Percentiles rank a stretch among this genome's conserved stretches.
These are phyloP conservation scores for Echinometra lucunter DNA, from an alignment of 53 echinoderm and acorn worm genomes.

Conservation along the genomic window DNA sequence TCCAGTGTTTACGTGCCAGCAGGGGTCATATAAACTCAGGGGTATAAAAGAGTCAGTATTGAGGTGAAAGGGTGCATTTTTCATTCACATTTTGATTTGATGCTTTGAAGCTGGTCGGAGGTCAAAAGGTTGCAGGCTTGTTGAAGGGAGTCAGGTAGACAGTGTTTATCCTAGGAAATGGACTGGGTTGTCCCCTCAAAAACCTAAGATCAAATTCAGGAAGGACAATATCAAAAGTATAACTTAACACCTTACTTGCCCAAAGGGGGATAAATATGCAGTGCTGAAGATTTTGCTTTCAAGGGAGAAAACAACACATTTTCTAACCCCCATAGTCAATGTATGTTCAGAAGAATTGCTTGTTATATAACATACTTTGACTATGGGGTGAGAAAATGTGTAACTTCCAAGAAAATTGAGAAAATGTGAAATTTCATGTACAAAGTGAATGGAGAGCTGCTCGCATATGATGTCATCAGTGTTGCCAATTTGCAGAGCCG, in stretches of 20 bases:
- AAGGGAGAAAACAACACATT: background rate
- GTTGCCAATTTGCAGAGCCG: too few relatives aligned
- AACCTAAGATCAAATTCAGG: slow-evolving; percentile 19
- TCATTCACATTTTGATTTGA: background rate
- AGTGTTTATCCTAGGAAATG: slow-evolving; percentile 61
- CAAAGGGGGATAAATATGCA: slow-evolving; percentile 13
- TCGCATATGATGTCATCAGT: too few relatives aligned
- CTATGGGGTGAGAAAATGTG: too few relatives aligned
- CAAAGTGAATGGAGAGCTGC: too few relatives aligned
- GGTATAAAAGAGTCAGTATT: slow-evolving; percentile 10
- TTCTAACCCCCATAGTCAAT: too few relatives aligned
- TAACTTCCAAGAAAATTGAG: too few relatives aligned
- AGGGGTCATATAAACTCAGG: slow-evolving; percentile 46
- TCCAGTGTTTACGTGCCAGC: slow-evolving; percentile 51
- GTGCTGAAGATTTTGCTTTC: background rate
- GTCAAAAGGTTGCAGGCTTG: slow-evolving; percentile 47
- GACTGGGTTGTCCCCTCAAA: slow-evolving; percentile 35
- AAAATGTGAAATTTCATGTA: too few relatives aligned
- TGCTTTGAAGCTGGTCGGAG: slow-evolving; percentile 46
- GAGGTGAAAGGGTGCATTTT: background rate
- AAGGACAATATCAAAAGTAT: background rate
- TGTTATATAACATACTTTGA: too few relatives aligned
- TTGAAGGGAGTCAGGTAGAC: slow-evolving; percentile 53
- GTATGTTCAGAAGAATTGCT: too few relatives aligned
- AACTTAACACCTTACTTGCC: slow-evolving; percentile 1